Evolutionary conservation across 2,113 vertebrate genomes (phyloP).

Genomic region (Atrichornis clamosus): DNA sequence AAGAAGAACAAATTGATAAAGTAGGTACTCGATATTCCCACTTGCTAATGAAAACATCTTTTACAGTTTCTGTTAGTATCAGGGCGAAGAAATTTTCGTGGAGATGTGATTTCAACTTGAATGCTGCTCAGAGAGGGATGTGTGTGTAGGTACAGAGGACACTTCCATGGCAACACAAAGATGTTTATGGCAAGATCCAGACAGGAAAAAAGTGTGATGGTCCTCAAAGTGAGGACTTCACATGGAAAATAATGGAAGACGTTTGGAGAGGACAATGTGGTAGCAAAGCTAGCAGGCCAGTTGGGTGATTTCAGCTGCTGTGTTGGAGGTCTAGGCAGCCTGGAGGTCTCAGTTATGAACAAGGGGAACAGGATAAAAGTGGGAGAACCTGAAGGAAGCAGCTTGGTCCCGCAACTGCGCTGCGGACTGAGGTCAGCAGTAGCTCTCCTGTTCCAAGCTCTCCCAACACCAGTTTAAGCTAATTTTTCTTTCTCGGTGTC

Average conservation of each 20-base stretch:
- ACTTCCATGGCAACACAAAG: conserved; percentile 9
- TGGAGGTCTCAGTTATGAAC: background rate
- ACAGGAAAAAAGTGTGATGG: background rate
- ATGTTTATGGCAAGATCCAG: background rate
- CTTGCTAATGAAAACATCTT: background rate
- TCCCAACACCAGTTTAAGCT: background rate
- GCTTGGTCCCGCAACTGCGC: background rate
- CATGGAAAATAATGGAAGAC: background rate
- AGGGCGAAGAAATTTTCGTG: background rate
- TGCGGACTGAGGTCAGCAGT: background rate
- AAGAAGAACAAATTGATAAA: background rate
- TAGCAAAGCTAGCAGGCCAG: background rate
- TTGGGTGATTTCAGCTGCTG: background rate
- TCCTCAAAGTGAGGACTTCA: background rate
- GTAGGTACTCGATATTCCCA: background rate
- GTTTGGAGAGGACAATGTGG: background rate
- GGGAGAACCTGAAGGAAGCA: background rate
- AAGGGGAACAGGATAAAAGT: background rate
- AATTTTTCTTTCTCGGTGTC: accelerated
- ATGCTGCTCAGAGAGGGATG: background rate
- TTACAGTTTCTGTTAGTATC: background rate
- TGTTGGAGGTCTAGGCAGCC: background rate
- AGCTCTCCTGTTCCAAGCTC: background rate
- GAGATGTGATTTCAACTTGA: background rate
- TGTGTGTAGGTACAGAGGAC: background rate